Evolutionary conservation across 2,888 invertebrate genomes (phyloP), one percentile per base, ranked within the genome.

Genomic region (Phaedon cochleariae): DNA sequence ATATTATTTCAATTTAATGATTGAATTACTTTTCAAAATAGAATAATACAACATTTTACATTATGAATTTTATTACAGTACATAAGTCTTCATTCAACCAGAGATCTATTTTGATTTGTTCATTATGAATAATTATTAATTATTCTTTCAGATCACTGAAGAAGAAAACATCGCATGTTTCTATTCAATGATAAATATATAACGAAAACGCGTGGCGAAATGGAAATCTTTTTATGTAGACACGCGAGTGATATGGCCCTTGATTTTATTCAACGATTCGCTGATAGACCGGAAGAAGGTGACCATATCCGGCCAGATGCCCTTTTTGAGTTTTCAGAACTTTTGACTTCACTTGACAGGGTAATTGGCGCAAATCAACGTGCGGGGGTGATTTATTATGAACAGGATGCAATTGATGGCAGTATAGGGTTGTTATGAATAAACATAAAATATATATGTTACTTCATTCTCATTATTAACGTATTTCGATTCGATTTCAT

Each of bases 221-320:
- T 45, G 29, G 17, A 57, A 57, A 57, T 57, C 57, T 57, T 26
- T 41, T 57, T 45, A 46, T 57, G n/a, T 6, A 18, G 45, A 45
- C 57, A 57, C 57, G 57, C 45, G 57, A 57, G 26, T 57, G 57
- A 57, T 57, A 57, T 29, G 57, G 57, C 29, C 18, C 29, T 45
- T 57, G 57, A 57, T 57, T 57, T 57, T 29, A 22, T 57, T 18
- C 41, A 57, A 41, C 45, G 45, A 45, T 57, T 41, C 45, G 26
- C 29, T 45, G 57, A 57, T 57, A 57, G 57, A 78, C 79, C 78
- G 79, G 79, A 79, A 78, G 76, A 76, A 74, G 77, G 70, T 77
- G 78, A 77, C 79, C 79, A 76, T 78, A 76, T 79, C 79, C 79
- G 76, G 77, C 78, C 69, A 70, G 67, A 70, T 70, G 69, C 62